Evolutionary conservation across 2,113 vertebrate genomes (phyloP).

Genomic region (Acanthisitta chloris): DNA sequence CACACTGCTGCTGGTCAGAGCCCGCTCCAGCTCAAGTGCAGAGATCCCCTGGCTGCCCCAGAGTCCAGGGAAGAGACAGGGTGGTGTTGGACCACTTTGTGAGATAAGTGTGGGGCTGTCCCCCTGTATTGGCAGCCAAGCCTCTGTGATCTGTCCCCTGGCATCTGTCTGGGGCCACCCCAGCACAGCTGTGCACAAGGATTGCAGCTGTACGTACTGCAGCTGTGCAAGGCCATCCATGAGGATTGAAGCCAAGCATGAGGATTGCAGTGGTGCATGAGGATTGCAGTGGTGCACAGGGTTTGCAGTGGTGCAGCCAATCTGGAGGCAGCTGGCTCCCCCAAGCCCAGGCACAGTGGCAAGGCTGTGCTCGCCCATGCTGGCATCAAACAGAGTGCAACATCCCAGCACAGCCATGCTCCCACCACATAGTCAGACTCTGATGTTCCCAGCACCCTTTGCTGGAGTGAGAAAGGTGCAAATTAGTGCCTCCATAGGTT

Average conservation of each 20-base stretch:
- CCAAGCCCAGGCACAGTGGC: rapidly evolving
- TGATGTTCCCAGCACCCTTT: background rate
- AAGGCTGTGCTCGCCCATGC: background rate
- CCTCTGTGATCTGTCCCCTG: background rate
- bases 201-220: background rate
- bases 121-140: rapidly evolving
- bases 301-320: rapidly evolving
- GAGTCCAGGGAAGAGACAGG: background rate
- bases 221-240: background rate
- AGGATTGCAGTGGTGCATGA: no score
- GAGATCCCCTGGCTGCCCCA: rapidly evolving
- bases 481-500: background rate
- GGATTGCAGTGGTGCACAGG: background rate
- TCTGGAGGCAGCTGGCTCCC: background rate
- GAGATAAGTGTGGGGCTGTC: background rate
- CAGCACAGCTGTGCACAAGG: background rate
- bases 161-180: background rate
- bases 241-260: rapidly evolving
- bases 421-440: rapidly evolving
- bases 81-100: rapidly evolving
- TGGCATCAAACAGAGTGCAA: background rate
- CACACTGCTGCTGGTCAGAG: background rate
- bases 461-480: background rate
- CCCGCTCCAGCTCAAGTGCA: background rate
- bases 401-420: rapidly evolving